Evolutionary conservation across 2,888 invertebrate genomes (phyloP).

Genomic region (Atrina japonica): DNA sequence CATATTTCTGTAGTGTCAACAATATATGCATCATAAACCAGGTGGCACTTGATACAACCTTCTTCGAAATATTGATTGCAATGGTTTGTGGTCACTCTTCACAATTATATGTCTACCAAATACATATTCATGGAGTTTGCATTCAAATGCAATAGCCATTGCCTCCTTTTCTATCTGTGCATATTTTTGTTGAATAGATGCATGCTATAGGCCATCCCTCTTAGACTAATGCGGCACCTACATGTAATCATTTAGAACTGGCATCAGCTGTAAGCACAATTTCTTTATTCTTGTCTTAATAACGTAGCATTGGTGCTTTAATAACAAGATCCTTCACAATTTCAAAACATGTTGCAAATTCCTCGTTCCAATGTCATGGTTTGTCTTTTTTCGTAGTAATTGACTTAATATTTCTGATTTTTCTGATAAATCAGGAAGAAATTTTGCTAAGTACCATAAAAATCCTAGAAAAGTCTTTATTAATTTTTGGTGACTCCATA

Average conservation of each 20-base stretch:
- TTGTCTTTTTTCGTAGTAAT: conserved; percentile 20
- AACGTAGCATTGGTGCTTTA: conserved; percentile 50
- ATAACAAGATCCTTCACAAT: conserved; percentile 42
- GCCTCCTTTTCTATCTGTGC: conserved; percentile 41
- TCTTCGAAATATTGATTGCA: conserved; percentile 40
- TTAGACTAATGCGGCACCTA: conserved; percentile 16
- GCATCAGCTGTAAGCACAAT: conserved; percentile 49
- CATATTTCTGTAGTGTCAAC: conserved; percentile 36
- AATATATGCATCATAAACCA: neutral
- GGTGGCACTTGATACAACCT: conserved; percentile 21
- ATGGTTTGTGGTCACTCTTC: conserved; percentile 44
- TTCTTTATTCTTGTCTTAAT: conserved; percentile 32
- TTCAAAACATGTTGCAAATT: conserved; percentile 53
- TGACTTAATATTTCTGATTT: conserved; percentile 16
- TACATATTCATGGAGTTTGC: conserved; percentile 43
- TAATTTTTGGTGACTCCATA: conserved; percentile 6
- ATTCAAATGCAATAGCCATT: conserved; percentile 35
- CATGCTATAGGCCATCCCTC: conserved; percentile 42
- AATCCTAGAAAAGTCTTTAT: conserved; percentile 23
- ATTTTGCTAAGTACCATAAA: conserved; percentile 34
- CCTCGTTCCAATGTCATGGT: conserved; percentile 36
- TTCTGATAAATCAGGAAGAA: conserved; percentile 41
- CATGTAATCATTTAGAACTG: conserved; percentile 32
- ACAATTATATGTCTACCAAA: conserved; percentile 35
- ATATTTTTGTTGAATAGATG: conserved; percentile 42